Evolutionary conservation across 2,888 invertebrate species (phyloP).

Genomic region (Criorhina ranunculi): DNA sequence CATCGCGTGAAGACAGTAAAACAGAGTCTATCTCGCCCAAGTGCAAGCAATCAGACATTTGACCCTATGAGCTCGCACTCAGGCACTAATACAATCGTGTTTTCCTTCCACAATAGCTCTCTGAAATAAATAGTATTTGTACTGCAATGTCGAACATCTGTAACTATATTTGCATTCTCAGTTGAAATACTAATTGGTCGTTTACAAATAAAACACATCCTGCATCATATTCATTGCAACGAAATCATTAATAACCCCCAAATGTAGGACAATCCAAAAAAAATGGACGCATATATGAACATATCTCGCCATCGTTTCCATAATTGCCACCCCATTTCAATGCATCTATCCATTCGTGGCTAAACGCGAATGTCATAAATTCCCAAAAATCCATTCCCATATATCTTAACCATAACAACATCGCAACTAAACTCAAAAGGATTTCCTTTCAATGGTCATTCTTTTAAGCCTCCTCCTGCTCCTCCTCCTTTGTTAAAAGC

Average conservation of each 20-base stretch:
- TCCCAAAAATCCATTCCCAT: constrained; percentile 25
- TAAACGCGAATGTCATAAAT: constrained; percentile 33
- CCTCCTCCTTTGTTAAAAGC: constrained; percentile 19
- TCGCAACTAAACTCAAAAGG: constrained; percentile 48
- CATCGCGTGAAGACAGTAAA: no score
- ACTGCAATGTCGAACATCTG: neutral
- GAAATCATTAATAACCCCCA: constrained; percentile 21
- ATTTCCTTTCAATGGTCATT: constrained; percentile 48
- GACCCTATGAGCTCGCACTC: no score
- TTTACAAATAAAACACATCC: constrained; percentile 19
- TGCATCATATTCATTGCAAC: neutral
- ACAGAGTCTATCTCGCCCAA: no score
- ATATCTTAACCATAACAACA: constrained; percentile 32
- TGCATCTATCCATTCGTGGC: neutral
- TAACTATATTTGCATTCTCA: neutral
- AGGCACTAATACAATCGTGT: no score
- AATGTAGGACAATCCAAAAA: neutral
- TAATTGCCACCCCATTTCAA: constrained; percentile 2
- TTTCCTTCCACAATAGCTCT: no score
- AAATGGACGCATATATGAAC: neutral
- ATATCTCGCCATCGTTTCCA: neutral
- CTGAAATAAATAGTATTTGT: no score
- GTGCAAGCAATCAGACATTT: no score
- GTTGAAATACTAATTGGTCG: neutral
- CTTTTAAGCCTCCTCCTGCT: constrained; percentile 11